These are phyloP conservation scores for Pseudopipra pipra DNA, from an alignment of 2,113 vertebrate genomes.

Conservation along the genomic window DNA sequence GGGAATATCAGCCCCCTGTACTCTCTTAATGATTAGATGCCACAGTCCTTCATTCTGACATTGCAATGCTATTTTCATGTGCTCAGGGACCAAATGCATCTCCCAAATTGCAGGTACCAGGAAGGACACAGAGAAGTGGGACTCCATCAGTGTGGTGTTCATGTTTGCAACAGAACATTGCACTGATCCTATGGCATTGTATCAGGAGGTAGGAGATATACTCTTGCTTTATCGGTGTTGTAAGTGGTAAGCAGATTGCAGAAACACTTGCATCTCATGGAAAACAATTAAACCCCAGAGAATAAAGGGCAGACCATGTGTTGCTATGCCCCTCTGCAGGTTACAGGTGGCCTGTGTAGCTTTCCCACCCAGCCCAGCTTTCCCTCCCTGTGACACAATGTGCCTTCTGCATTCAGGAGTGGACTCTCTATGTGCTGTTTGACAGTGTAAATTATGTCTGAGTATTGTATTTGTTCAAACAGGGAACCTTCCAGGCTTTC, in stretches of 20 bases:
- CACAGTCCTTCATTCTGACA: background rate
- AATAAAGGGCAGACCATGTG: background rate
- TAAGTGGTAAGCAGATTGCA: background rate
- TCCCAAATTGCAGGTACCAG: background rate
- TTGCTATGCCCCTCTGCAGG: background rate
- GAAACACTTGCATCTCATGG: background rate
- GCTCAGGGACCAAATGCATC: background rate
- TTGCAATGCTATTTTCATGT: background rate
- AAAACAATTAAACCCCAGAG: background rate
- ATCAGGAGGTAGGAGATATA: background rate
- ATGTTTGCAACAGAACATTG: background rate
- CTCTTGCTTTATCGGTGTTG: background rate
- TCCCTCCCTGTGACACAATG: rapidly evolving
- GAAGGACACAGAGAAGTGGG: background rate
- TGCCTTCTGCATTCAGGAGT: background rate
- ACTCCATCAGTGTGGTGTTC: too few relatives aligned
- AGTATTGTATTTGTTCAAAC: background rate
- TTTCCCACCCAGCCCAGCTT: background rate
- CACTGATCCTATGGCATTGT: background rate
- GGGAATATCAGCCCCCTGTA: background rate
- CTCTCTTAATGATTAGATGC: background rate
- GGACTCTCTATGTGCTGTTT: background rate
- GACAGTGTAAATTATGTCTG: background rate
- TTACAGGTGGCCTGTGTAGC: background rate
- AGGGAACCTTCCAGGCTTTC: background rate